Base-by-base conservation (phyloP, 2,888 invertebrate genomes). In the Nymphalis c-album region DNA sequence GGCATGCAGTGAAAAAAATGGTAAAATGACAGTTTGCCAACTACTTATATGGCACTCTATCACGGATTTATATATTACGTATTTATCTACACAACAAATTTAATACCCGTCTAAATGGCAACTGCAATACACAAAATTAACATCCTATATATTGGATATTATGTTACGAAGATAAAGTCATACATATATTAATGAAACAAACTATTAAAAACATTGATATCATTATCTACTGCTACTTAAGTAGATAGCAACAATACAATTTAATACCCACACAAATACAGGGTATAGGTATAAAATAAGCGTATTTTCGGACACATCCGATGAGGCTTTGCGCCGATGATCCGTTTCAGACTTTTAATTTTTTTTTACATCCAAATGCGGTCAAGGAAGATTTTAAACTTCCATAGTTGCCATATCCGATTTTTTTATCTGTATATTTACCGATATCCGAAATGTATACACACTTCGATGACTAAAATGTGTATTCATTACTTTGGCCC, bases 251-350 rank as follows among this genome's bases (percentile, higher is more conserved):
- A 87, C 85, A 86, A 82, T 73, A 80, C 77, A 81, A 81, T 70
- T 58, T 84, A 83, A 85, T 85, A 86, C 80, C 86, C 83, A 87
- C 83, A 82, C 87, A 87, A 89, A 88, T 85, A 87, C 83, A n/a
- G 86, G 87, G 86, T 88, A 89, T 87, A 86, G 83, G 84, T 90
- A 88, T 87, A 90, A 90, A 91, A 91, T 92, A 92, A 92, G 91
- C 91, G 91, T 92, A 91, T 90, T 85, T 82, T 85, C 89, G 91
- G 91, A 91, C 87, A 82, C 83, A 82, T 86, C 86, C 86, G 84
- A 86, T 79, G 76, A 86, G 67, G 69, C 76, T 78, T 82, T 22
- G 5, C 61, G 88, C 85, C 88, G 80, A 76, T 87, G 87, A 84
- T 89, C 88, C 91, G 82, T 85, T 83, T 90, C 90, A 91, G 91